phyloP scores from a whole-genome alignment of 2,888 invertebrate species.

The Epistrophe eligans region DNA sequence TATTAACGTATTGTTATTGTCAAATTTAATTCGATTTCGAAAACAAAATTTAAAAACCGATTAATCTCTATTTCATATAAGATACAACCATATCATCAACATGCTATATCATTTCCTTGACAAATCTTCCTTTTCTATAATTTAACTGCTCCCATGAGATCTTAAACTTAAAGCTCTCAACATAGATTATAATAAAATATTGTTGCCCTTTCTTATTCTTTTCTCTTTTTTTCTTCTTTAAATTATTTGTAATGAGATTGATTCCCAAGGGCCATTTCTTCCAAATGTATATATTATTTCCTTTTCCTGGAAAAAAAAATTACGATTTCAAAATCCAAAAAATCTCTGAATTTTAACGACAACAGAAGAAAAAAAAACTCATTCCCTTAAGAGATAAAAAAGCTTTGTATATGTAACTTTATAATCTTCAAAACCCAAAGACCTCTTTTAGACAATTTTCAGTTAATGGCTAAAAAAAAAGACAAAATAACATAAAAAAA shows the following conservation, averaged over 20 bases:
- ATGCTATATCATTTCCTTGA: not conserved
- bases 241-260: conserved; percentile 39
- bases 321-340: conserved; percentile 16
- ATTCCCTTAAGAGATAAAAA: conserved; percentile 16
- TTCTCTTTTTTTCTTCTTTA: not conserved
- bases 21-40: no score
- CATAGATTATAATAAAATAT: conserved; percentile 15
- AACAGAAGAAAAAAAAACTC: not conserved
- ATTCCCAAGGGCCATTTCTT: conserved; percentile 31
- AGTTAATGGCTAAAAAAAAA: conserved; percentile 13
- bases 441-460: not conserved
- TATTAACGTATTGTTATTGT: no score
- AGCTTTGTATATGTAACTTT: not conserved
- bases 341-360: conserved; percentile 34
- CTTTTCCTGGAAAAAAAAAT: not conserved
- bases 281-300: conserved; percentile 1
- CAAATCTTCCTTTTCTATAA: not conserved
- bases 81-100: not conserved
- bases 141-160: conserved; percentile 18
- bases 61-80: not conserved
- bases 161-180: not conserved
- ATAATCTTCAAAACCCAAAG: conserved; percentile 11
- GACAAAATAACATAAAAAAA: not conserved
- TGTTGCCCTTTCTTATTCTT: not conserved
- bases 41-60: not conserved